Percentiles rank a stretch among this genome's conserved stretches.
Conservation (phyloP, 1,140 invertebrate species). For the Drosophila murphyi region DNA sequence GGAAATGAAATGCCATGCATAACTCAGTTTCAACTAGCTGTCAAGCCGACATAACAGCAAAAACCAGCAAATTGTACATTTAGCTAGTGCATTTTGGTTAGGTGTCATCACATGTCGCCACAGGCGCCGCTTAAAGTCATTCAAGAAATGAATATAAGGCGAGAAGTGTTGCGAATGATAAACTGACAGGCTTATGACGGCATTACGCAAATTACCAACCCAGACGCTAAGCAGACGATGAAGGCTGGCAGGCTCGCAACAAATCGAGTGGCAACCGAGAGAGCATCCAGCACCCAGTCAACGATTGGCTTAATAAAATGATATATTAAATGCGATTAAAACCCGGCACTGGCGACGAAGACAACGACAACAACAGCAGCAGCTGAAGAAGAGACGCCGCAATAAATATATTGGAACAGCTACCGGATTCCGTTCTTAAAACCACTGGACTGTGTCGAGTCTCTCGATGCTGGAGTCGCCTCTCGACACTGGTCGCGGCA, state of each 20-base stretch:
- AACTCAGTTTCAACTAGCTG: constrained; percentile 34
- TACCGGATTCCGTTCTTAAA: constrained; percentile 37
- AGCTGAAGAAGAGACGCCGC: constrained; percentile 46
- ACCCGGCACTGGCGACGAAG: constrained; percentile 51
- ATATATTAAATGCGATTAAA: constrained; percentile 83
- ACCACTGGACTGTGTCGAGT: background rate
- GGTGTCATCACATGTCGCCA: constrained; percentile 77
- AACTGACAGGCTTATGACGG: constrained; percentile 81
- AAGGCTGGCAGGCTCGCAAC: constrained; percentile 2
- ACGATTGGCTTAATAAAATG: constrained; percentile 82
- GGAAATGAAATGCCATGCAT: constrained; percentile 62
- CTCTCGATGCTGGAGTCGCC: constrained; percentile 1
- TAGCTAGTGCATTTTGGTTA: constrained; percentile 44
- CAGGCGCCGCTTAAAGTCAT: constrained; percentile 61
- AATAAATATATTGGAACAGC: constrained; percentile 81
- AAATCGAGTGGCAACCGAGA: constrained; percentile 7
- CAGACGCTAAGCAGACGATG: constrained; percentile 67
- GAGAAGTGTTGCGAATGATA: constrained; percentile 58
- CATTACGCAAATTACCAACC: constrained; percentile 77
- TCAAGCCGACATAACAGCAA: constrained; percentile 3
- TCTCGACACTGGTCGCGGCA: constrained; percentile 10
- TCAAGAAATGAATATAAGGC: constrained; percentile 33
- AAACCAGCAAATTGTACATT: background rate
- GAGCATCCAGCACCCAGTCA: constrained; percentile 31
- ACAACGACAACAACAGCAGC: constrained; percentile 40